phyloP scores from a whole-genome alignment of 2,888 invertebrate genomes.

The Vanessa cardui region DNA sequence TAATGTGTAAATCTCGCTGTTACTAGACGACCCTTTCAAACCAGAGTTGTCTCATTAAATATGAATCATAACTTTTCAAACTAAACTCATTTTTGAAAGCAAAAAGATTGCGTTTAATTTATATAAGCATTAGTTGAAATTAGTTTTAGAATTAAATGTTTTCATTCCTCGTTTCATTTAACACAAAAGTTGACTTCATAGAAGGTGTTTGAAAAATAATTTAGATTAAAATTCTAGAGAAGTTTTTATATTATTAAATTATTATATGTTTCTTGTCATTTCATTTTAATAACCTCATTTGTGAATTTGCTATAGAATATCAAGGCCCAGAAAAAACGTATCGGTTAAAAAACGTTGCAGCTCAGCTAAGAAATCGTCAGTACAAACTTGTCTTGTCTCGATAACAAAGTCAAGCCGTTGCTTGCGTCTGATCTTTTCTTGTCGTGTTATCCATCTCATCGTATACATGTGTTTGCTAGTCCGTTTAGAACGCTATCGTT shows the following conservation, averaged over 20 bases:
- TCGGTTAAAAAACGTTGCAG: too few relatives aligned
- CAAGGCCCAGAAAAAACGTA: too few relatives aligned
- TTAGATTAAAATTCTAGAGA: not conserved
- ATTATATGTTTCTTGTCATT: too few relatives aligned
- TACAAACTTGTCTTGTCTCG: too few relatives aligned
- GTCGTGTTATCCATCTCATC: too few relatives aligned
- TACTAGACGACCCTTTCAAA: not conserved
- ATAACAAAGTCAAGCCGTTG: too few relatives aligned
- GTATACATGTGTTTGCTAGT: too few relatives aligned
- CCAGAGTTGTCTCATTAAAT: slow-evolving; percentile 9
- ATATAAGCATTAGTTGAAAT: slow-evolving; percentile 24
- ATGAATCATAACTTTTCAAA: slow-evolving; percentile 18
- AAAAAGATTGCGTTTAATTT: slow-evolving; percentile 15
- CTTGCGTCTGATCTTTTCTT: too few relatives aligned
- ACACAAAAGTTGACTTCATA: slow-evolving; percentile 4
- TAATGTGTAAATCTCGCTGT: not conserved
- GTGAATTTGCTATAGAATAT: too few relatives aligned
- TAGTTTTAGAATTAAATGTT: slow-evolving; percentile 25
- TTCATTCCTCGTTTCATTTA: slow-evolving; percentile 7
- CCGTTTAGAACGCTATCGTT: too few relatives aligned
- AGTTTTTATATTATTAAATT: not conserved
- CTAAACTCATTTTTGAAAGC: slow-evolving; percentile 11
- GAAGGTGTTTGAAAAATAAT: not conserved
- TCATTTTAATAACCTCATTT: too few relatives aligned
- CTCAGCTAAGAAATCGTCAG: too few relatives aligned